A percentile compares a stretch with the other conserved stretches of the same genome.
Evolutionary conservation across 2,113 vertebrate genomes (phyloP).

Genomic region (Pungitius pungitius): DNA sequence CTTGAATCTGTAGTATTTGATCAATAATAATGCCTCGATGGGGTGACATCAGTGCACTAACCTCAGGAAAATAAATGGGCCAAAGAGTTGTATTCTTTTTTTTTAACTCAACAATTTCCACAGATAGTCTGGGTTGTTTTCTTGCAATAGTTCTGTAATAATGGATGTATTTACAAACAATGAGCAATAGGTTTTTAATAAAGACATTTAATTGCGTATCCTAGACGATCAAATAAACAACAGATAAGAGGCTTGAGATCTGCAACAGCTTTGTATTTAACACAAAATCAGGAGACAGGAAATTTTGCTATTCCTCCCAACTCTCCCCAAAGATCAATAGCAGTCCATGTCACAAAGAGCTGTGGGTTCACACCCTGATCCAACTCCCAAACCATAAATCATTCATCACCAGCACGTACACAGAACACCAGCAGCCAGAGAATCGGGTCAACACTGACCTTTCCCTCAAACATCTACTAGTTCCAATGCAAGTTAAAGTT

Average conservation of each 20-base stretch:
- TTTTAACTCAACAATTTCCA: not conserved
- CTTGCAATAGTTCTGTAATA: not conserved
- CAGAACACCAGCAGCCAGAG: constrained; percentile 34
- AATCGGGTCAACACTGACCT: constrained; percentile 49
- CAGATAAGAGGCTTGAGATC: not conserved
- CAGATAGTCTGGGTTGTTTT: not conserved
- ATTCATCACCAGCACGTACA: constrained; percentile 61
- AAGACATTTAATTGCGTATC: not conserved
- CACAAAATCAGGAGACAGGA: constrained; percentile 19
- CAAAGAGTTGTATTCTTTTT: not conserved
- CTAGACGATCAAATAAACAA: not conserved
- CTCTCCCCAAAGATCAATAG: constrained; percentile 44
- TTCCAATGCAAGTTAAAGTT: constrained; percentile 12
- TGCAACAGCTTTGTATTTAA: constrained; percentile 2
- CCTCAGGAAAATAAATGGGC: not conserved
- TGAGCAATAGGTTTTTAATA: not conserved
- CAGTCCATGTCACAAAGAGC: constrained; percentile 35
- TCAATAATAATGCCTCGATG: not conserved
- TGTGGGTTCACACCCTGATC: constrained; percentile 51
- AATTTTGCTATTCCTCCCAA: not conserved
- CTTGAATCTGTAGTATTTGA: not conserved
- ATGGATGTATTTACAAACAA: not conserved
- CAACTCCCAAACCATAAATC: constrained; percentile 65
- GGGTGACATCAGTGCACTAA: not conserved
- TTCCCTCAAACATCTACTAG: constrained; percentile 37